Base-by-base conservation (phyloP, 2,113 vertebrate genomes). In the Potamarius usumacintae region DNA sequence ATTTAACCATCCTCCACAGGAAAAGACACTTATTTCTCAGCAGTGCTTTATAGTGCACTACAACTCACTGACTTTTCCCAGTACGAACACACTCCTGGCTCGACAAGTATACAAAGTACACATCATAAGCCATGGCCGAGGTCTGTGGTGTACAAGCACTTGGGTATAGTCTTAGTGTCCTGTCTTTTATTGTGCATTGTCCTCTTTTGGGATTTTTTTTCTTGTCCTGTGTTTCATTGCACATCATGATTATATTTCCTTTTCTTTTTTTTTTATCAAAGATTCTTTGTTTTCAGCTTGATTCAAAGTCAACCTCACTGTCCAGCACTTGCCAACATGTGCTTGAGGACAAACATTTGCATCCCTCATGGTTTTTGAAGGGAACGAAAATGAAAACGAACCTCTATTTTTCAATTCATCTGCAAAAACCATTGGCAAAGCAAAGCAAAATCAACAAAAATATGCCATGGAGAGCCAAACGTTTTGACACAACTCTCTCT, bases 181-280 rank as follows among this genome's bases (percentile, higher is more conserved):
- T 27, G 76, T 81, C 57, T 82, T 48, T 62, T 25, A 82, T 62
- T 82, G 79, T 82, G 57, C 57, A 82, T 82, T 82, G 79, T 82
- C 79, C 30, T 25, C 30, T 62, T 81, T 25, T 48, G 3, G 30
- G 17, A 57, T 3, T 11, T 5, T 81, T 81, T 81, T 34, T 42
- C 57, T 14, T 25, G 30, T 82, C 20, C 20, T 60, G 79, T 81
- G 17, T 62, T 82, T 62, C 79, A 82, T 48, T 82, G 50, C 30
- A 48, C 79, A 62, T 82, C 79, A 48, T 58, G 78, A 15, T 81
- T 42, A 8, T 42, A 81, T 81, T 81, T 58, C 34, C 4, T 76
- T 76, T 42, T 42, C 42, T 42, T 50, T 76, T 22, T 34, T n/a
- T 78, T 60, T 82, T 25, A 62, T 82, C 17, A 60, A 82, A 1